Evolutionary conservation across 2,797 vertebrate genomes (phyloP).

Genomic region (Phoxinus dragarum): DNA sequence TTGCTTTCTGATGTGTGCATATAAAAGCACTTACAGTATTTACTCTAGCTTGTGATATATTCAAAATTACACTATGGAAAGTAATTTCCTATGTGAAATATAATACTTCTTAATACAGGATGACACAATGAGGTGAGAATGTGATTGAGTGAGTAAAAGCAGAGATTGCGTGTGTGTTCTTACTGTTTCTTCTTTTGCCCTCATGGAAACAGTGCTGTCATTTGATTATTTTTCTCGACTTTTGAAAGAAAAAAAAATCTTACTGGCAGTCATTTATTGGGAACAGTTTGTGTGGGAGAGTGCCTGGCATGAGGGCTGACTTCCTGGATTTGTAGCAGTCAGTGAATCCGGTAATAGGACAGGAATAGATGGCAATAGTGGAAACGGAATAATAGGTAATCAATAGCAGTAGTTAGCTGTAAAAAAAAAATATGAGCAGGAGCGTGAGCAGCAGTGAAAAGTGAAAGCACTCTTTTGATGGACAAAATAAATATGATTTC

Average conservation of each 20-base stretch:
- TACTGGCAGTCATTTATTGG: conserved; percentile 54
- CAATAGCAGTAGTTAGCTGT: background rate
- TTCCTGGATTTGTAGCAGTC: background rate
- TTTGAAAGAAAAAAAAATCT: conserved; percentile 46
- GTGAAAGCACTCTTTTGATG: too few species aligned
- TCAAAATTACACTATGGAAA: background rate
- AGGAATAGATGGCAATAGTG: background rate
- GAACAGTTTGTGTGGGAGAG: conserved; percentile 28
- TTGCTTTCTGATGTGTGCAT: too few species aligned
- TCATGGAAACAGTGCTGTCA: conserved; percentile 61
- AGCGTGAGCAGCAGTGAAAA: too few species aligned
- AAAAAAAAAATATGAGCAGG: background rate
- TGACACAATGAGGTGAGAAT: background rate
- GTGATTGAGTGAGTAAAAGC: background rate
- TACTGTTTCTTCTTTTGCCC: conserved; percentile 38
- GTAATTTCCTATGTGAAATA: background rate
- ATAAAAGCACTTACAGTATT: too few species aligned
- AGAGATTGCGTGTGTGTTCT: conserved; percentile 42
- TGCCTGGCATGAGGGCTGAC: conserved; percentile 5
- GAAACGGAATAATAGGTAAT: background rate
- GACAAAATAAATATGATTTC: too few species aligned
- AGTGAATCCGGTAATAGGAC: background rate
- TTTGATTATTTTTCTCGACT: conserved; percentile 19
- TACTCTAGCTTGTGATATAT: too few species aligned
- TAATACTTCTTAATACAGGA: background rate